A percentile compares a stretch with the other conserved stretches of the same genome.
Conservation (phyloP, 2,888 invertebrate genomes). For the Melieria omissa region DNA sequence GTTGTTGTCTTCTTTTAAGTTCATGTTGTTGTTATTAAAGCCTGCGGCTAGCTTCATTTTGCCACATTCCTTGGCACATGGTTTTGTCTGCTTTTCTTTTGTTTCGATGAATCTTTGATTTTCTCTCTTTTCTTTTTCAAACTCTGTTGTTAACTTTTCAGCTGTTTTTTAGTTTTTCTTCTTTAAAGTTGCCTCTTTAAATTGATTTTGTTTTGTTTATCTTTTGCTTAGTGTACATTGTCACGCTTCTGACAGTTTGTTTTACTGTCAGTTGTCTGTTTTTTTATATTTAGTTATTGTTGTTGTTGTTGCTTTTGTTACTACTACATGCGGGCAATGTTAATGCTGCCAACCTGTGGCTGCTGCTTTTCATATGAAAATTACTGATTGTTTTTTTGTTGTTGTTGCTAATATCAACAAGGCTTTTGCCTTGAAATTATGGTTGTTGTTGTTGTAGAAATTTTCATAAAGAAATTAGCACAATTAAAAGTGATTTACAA, state of each 20-base stretch:
- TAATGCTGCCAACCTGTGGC: too few species aligned
- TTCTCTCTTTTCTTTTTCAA: neutral
- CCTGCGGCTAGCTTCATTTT: conserved; percentile 28
- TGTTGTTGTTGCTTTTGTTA: too few species aligned
- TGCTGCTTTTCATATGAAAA: too few species aligned
- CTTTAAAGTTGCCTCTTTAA: too few species aligned
- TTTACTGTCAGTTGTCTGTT: neutral
- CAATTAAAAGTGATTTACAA: too few species aligned
- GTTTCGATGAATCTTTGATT: neutral
- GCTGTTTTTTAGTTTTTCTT: neutral
- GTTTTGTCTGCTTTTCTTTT: conserved; percentile 14
- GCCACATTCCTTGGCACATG: conserved; percentile 32
- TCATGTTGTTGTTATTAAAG: conserved; percentile 17
- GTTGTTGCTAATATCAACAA: too few species aligned
- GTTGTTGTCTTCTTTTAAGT: neutral
- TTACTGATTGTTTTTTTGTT: too few species aligned
- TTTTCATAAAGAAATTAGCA: too few species aligned
- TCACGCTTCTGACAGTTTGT: neutral
- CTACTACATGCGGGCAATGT: too few species aligned
- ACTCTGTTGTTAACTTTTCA: neutral
- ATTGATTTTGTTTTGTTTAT: neutral
- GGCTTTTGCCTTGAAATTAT: too few species aligned
- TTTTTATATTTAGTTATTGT: too few species aligned
- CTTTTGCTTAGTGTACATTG: neutral
- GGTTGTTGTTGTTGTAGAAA: too few species aligned